These are phyloP conservation scores for Pseudochirops corinnae DNA, from an alignment of 2,797 vertebrate species.

Conservation along the genomic window DNA sequence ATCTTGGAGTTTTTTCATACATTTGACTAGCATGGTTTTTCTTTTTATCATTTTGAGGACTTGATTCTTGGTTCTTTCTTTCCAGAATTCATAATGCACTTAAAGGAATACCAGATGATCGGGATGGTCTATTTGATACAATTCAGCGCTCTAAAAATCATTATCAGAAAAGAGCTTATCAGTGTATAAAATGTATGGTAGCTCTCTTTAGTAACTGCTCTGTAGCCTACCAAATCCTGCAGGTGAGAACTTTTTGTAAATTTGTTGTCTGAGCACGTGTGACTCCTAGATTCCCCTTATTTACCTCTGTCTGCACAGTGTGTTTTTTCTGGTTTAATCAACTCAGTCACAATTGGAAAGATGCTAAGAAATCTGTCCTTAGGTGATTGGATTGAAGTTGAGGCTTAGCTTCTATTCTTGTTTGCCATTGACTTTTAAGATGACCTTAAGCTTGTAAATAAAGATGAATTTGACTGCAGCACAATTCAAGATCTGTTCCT, in stretches of 20 bases:
- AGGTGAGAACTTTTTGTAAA: slow-evolving; percentile 88
- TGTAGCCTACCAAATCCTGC: slow-evolving; percentile 98
- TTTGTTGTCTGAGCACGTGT: slow-evolving; percentile 20
- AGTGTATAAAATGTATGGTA: slow-evolving; percentile 99
- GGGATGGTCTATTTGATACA: slow-evolving; percentile 99
- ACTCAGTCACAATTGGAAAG: not conserved
- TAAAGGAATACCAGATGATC: slow-evolving; percentile 98
- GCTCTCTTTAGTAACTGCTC: slow-evolving; percentile 99
- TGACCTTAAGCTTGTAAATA: not conserved
- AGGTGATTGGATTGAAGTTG: not conserved
- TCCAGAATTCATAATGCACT: slow-evolving; percentile 98
- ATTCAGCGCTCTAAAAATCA: slow-evolving; percentile 99
- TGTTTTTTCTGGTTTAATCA: not conserved
- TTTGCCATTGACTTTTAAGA: not conserved
- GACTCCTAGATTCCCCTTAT: not conserved
- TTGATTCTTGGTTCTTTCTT: slow-evolving; percentile 50
- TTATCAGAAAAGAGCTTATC: slow-evolving; percentile 99
- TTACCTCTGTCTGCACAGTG: not conserved
- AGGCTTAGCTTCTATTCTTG: not conserved
- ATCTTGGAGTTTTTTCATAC: not conserved
- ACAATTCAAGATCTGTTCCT: slow-evolving; percentile 41
- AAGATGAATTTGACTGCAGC: slow-evolving; percentile 39
- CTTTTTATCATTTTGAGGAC: not conserved
- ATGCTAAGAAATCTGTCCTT: not conserved
- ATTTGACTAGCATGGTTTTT: not conserved